Evolutionary conservation across 1,140 invertebrate species (phyloP).

Genomic region (Drosophila teissieri): DNA sequence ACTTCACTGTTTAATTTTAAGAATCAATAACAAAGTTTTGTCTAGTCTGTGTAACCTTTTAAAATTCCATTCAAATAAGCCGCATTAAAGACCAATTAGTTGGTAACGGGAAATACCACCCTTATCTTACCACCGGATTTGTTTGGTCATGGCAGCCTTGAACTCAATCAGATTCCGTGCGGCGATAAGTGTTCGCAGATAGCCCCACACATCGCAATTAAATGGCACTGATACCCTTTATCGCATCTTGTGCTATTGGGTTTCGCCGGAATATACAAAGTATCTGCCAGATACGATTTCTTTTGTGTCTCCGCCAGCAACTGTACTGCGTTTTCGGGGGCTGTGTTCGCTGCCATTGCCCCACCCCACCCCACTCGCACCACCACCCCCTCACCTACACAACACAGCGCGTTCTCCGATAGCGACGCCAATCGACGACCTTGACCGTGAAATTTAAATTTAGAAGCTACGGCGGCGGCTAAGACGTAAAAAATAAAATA

Average conservation of each 20-base stretch:
- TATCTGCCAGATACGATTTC: constrained; percentile 56
- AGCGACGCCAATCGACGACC: constrained; percentile 60
- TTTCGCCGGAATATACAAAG: constrained; percentile 27
- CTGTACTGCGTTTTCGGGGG: constrained; percentile 51
- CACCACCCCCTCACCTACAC: constrained; percentile 4
- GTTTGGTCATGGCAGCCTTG: constrained; percentile 25
- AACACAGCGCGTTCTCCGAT: constrained; percentile 23
- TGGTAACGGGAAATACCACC: neutral
- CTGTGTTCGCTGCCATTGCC: neutral
- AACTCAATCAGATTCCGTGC: constrained; percentile 31
- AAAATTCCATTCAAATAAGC: neutral
- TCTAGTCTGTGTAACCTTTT: neutral
- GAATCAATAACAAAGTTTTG: neutral
- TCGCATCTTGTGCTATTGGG: constrained; percentile 29
- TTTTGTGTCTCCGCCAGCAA: constrained; percentile 50
- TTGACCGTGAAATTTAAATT: constrained; percentile 83
- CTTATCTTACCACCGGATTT: constrained; percentile 27
- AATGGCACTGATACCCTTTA: constrained; percentile 25
- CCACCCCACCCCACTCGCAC: neutral
- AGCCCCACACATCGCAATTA: constrained; percentile 11
- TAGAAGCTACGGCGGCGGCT: constrained; percentile 62
- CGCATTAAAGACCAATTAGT: neutral
- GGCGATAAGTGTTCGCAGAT: constrained; percentile 25
- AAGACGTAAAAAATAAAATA: constrained; percentile 75
- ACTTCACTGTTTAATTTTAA: neutral